Percentiles rank a stretch among this genome's conserved stretches.
phyloP scores from a whole-genome alignment of 2,888 invertebrate species.

The Harpalus rubripes region DNA sequence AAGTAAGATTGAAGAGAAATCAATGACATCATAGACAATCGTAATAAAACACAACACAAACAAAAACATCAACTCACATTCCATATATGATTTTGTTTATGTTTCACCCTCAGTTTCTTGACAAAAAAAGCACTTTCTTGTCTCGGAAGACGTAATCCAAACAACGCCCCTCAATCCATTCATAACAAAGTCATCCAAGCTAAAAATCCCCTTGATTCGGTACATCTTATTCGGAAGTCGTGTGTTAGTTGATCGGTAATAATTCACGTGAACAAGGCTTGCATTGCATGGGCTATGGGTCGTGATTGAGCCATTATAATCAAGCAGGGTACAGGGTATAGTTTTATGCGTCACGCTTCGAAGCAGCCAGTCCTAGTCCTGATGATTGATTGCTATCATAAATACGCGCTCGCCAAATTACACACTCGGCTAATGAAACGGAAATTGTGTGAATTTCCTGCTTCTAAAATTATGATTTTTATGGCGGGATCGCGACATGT shows the following conservation, averaged over 20 bases:
- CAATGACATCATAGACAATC: no score
- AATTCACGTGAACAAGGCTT: slow-evolving; percentile 52
- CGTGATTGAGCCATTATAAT: slow-evolving; percentile 57
- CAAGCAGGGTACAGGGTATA: background rate
- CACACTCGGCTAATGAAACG: slow-evolving; percentile 68
- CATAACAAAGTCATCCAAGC: background rate
- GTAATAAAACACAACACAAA: background rate
- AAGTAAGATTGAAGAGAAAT: no score
- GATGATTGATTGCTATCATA: slow-evolving; percentile 57
- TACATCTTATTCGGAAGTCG: slow-evolving; percentile 54
- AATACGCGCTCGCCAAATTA: slow-evolving; percentile 68
- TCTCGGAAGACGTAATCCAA: background rate
- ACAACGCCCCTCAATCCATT: background rate
- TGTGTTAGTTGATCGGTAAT: slow-evolving; percentile 50
- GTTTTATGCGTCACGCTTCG: slow-evolving; percentile 52
- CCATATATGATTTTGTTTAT: background rate
- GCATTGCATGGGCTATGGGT: background rate
- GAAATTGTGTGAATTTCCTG: slow-evolving; percentile 68
- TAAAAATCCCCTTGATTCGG: slow-evolving; percentile 25
- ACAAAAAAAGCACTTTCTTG: background rate
- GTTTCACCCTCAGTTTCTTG: background rate
- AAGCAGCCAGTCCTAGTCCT: slow-evolving; percentile 5
- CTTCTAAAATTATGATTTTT: slow-evolving; percentile 61
- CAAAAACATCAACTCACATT: background rate
- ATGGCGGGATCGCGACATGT: slow-evolving; percentile 39